Percentiles rank a stretch among this genome's conserved stretches.
Evolutionary conservation across 1,140 invertebrate species (phyloP).

Genomic region (Harlomillsia oculata): DNA sequence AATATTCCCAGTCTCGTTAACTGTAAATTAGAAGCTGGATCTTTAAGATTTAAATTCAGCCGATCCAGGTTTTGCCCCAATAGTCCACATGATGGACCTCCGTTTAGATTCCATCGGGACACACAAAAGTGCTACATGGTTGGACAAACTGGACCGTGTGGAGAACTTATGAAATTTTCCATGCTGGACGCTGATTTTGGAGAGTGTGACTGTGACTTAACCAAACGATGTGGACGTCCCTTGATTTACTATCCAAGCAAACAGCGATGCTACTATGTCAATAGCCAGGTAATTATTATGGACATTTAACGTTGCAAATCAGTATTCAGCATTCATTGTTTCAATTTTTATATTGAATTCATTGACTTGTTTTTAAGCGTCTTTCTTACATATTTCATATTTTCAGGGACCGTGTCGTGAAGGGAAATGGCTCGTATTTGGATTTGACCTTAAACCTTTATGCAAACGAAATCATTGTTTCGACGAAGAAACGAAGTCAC

Average conservation of each 20-base stretch:
- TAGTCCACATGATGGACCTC: background rate
- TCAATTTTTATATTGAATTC: background rate
- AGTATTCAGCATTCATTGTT: background rate
- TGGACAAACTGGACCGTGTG: slow-evolving; percentile 17
- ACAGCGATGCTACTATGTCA: slow-evolving; percentile 28
- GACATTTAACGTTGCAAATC: background rate
- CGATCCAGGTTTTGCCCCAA: background rate
- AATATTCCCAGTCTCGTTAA: too few relatives aligned
- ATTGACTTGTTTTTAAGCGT: background rate
- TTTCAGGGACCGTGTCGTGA: slow-evolving; percentile 23
- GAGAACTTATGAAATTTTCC: slow-evolving; percentile 10
- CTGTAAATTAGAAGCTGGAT: too few relatives aligned
- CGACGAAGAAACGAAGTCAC: background rate
- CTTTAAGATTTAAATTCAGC: too few relatives aligned
- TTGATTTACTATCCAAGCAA: slow-evolving; percentile 29
- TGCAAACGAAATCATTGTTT: slow-evolving; percentile 24
- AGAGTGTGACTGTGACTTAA: slow-evolving; percentile 29
- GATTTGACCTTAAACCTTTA: slow-evolving; percentile 23
- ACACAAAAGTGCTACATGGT: slow-evolving; percentile 17
- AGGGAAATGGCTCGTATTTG: slow-evolving; percentile 32
- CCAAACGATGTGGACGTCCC: slow-evolving; percentile 25
- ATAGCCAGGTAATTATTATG: slow-evolving; percentile 11
- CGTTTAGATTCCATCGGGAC: slow-evolving; percentile 10
- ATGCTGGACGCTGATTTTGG: slow-evolving; percentile 1
- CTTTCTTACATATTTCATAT: slow-evolving; percentile 1